phyloP scores from a whole-genome alignment of 2,113 vertebrate genomes.

The Sapayoa aenigma region DNA sequence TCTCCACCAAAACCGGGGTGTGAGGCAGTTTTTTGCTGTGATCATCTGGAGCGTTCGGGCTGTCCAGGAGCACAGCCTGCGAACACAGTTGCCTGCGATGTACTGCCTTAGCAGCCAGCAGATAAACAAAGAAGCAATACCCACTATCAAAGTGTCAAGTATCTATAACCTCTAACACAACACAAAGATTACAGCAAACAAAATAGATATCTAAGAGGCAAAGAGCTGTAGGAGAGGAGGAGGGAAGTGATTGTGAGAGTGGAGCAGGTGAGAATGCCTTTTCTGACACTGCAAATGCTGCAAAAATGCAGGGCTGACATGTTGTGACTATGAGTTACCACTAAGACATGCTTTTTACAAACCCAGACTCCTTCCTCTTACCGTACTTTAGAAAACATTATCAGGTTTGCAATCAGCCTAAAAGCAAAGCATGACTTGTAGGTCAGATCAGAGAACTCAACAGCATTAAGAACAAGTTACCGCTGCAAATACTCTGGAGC shows the following conservation, averaged over 20 bases:
- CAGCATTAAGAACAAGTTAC: neutral
- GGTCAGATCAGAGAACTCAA: neutral
- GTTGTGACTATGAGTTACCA: neutral
- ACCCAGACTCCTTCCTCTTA: neutral
- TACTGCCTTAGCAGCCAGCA: neutral
- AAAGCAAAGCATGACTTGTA: neutral
- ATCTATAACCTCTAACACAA: slow-evolving; percentile 9
- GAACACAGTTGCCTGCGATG: fast-evolving
- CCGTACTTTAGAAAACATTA: neutral
- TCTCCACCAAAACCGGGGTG: neutral
- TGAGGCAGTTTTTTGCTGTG: neutral
- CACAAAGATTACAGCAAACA: slow-evolving; percentile 8
- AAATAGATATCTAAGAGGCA: neutral
- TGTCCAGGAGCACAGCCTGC: neutral
- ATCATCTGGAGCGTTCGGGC: neutral
- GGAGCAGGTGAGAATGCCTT: slow-evolving; percentile 11
- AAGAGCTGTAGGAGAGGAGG: neutral
- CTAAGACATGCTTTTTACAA: neutral
- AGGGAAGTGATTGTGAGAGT: neutral
- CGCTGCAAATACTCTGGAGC: neutral
- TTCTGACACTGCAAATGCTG: neutral
- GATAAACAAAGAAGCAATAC: slow-evolving; percentile 24
- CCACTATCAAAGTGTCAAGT: slow-evolving; percentile 1
- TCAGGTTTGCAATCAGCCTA: slow-evolving; percentile 28
- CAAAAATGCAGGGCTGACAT: neutral